Evolutionary conservation across 23 tunicate species (phyloP), one percentile per base, ranked within the genome.

Genomic region (Halocynthia roretzi): DNA sequence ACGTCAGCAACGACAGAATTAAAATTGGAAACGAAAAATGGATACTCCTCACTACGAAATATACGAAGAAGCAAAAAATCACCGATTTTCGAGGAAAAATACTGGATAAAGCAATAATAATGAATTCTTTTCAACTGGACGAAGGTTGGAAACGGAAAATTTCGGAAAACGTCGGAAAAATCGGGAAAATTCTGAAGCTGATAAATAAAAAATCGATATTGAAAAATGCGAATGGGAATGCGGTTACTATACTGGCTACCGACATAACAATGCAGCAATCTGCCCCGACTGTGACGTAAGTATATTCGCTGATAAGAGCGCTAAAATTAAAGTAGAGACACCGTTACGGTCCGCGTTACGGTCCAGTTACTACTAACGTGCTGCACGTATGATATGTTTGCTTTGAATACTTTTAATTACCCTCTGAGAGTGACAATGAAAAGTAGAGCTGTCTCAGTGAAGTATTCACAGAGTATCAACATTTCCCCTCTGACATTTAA

Each of bases 71-170:
- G 19, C 70, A 65, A 40, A 65, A 48, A 48, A 65, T 65, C 0
- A 20, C 70, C 0, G 31, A 65, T 65, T 65, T 65, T 6, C 48
- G 31, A 9, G 31, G 31, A 20, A 20, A 20, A 9, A 65, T 5
- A 65, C 70, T 65, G 6, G 6, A 65, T 10, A 65, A 65, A 65
- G 19, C 10, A 0, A 65, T 5, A 65, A 10, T 65, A 9, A 10
- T 48, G 9, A 48, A 15, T 9, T 20, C 22, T 20, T 65, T 65
- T 15, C 5, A 40, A 20, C 70, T 65, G 0, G 70, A 65, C 22
- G 31, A 65, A 65, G n/a, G 9, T 20, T 65, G 70, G 70, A 65
- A 65, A 65, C 22, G 70, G n/a, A 65, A 65, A 65, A 65, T 65
- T 20, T 65, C 31, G 70, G 9, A 40, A 10, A 48, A 40, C 10